Conservation (phyloP, 2,113 vertebrate genomes). For the Felis chaus region DNA sequence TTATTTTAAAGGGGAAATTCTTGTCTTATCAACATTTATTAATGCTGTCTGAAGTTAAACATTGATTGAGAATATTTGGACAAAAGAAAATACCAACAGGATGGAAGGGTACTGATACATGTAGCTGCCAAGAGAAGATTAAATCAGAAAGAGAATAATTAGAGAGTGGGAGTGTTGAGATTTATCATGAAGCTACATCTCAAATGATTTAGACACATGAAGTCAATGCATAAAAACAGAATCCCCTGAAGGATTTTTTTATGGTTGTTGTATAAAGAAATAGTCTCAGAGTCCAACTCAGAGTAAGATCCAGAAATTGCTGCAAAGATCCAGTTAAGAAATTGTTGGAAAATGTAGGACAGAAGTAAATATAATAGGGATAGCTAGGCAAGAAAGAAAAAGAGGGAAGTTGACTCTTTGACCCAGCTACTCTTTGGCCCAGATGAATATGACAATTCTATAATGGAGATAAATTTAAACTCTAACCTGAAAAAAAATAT, state of each 20-base stretch:
- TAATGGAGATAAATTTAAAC: background rate
- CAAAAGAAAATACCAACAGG: background rate
- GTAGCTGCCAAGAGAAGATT: background rate
- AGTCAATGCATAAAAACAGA: background rate
- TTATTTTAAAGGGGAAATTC: background rate
- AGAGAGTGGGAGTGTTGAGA: background rate
- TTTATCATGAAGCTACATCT: background rate
- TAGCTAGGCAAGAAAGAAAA: background rate
- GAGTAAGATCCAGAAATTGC: background rate
- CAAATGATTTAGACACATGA: background rate
- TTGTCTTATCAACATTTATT: background rate
- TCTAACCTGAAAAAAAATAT: background rate
- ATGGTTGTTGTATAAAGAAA: background rate
- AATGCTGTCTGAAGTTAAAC: background rate
- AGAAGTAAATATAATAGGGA: constrained; percentile 42
- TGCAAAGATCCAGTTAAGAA: background rate
- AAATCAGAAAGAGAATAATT: background rate
- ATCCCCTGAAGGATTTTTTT: background rate
- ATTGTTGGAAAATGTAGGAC: background rate
- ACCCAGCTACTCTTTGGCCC: background rate
- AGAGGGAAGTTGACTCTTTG: background rate
- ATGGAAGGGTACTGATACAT: background rate
- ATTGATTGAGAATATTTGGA: background rate
- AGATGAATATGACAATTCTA: background rate
- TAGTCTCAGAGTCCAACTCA: background rate